Base-by-base conservation (phyloP, 1,140 invertebrate genomes). In the Drosophila mayri region DNA sequence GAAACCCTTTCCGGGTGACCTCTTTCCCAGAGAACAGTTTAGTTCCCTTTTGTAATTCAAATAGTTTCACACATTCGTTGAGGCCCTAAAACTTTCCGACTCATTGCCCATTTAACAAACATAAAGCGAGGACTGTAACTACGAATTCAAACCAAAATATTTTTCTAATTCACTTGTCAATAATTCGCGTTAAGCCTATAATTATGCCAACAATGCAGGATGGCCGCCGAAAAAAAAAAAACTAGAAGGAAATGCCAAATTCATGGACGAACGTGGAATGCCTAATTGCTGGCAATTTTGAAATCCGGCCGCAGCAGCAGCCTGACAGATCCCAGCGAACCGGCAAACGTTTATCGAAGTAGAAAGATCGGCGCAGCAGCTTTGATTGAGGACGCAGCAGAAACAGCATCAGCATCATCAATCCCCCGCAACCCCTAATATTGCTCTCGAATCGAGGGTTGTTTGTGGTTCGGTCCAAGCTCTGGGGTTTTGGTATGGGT, bases 111-210 rank as follows among this genome's bases (percentile, higher is more conserved):
- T 30, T 22, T 10, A 12, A n/a, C 25, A 50, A 72, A 72, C 44
- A 72, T 72, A 72, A 72, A 30, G 52, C 49, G 18, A 43, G 41
- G 11, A 43, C 47, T 18, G n/a, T 14, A 57, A 52, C 67, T 38
- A 44, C 40, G 59, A 43, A 20, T 40, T 72, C 20, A 70, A 58
- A 72, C 49, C 57, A 54, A 71, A 80, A 83, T 83, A 64, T 79
- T 86, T 60, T 85, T 85, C 81, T 85, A 85, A 85, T 81, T 85
- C 81, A 85, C 81, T 85, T 85, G 81, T 54, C 81, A 85, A 85
- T 85, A 85, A 85, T 70, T 81, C 68, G 73, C 38, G 73, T 62
- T 85, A 86, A 85, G 81, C 82, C 82, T 47, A 85, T 85, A 85
- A 85, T 85, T 85, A 85, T 85, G 77, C 77, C 78, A 81, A 85